Evolutionary conservation across 2,113 vertebrate species (phyloP).

Genomic region (Strix uralensis): DNA sequence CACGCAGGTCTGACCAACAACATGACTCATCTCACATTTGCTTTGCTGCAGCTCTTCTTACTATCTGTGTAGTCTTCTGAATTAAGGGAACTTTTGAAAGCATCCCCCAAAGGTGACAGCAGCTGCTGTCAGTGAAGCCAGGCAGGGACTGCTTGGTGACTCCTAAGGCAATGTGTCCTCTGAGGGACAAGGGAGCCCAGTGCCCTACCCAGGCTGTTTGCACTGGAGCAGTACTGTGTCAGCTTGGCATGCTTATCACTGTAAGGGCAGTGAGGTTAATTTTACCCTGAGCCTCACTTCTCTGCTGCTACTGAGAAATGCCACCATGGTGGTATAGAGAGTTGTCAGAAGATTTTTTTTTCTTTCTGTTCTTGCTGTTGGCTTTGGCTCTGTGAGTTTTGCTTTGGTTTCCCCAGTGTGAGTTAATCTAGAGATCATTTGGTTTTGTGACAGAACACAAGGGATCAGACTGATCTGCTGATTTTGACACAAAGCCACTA

Average conservation of each 20-base stretch:
- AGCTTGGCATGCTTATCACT: not conserved
- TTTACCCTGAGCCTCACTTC: not conserved
- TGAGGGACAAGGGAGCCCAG: not conserved
- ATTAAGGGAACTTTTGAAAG: not conserved
- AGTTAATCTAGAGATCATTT: not conserved
- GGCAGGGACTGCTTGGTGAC: too few species aligned
- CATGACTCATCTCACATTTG: not conserved
- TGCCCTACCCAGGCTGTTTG: not conserved
- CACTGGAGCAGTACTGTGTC: not conserved
- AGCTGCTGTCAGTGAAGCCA: not conserved
- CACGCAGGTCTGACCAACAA: not conserved
- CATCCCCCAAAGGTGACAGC: not conserved
- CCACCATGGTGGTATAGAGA: not conserved
- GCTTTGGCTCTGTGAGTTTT: not conserved
- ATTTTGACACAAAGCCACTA: not conserved
- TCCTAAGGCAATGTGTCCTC: not conserved
- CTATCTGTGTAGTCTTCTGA: not conserved
- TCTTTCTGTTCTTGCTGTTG: not conserved
- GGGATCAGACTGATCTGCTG: not conserved
- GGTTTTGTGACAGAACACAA: not conserved
- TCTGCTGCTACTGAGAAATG: not conserved
- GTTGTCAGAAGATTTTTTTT: not conserved
- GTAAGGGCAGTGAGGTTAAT: accelerated
- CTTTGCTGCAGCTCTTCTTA: not conserved
- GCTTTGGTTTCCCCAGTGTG: not conserved